A percentile compares a stretch with the other conserved stretches of the same genome.
Evolutionary conservation across 2,113 vertebrate genomes (phyloP).

Genomic region (Neopipo cinnamomea): DNA sequence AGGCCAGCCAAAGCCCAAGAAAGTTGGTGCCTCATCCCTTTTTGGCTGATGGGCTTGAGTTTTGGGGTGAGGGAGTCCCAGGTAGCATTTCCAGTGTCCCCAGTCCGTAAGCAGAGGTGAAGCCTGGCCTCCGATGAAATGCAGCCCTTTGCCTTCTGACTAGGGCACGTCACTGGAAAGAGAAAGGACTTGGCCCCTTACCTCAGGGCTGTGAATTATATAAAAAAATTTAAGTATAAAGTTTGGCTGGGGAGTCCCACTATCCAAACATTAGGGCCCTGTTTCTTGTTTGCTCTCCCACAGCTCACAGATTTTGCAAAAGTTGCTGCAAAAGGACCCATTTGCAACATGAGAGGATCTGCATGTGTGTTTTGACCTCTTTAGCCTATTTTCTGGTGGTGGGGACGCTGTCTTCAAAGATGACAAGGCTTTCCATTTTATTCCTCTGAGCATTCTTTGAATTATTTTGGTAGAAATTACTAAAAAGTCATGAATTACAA

Average conservation of each 20-base stretch:
- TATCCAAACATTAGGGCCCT: not conserved
- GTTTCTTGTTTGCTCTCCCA: not conserved
- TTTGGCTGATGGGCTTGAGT: not conserved
- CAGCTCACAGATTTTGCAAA: not conserved
- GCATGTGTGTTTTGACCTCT: not conserved
- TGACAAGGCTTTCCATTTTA: not conserved
- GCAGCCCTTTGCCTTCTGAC: not conserved
- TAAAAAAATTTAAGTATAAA: not conserved
- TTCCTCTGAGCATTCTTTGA: not conserved
- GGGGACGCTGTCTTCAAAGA: not conserved
- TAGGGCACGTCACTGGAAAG: not conserved
- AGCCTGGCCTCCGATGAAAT: rapidly evolving
- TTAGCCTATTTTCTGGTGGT: not conserved
- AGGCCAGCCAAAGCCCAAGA: rapidly evolving
- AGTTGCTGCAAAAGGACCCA: not conserved
- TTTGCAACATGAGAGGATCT: not conserved
- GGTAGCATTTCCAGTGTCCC: not conserved
- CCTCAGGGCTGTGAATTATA: not conserved
- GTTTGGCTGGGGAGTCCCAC: not conserved
- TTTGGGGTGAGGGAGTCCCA: not conserved
- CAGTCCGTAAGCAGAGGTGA: not conserved
- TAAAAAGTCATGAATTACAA: not conserved
- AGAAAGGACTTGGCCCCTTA: not conserved
- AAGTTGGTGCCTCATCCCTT: rapidly evolving
- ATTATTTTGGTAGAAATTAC: not conserved